Base-by-base conservation (phyloP, 2,113 vertebrate genomes). In the Forbesichthys papilliferus region DNA sequence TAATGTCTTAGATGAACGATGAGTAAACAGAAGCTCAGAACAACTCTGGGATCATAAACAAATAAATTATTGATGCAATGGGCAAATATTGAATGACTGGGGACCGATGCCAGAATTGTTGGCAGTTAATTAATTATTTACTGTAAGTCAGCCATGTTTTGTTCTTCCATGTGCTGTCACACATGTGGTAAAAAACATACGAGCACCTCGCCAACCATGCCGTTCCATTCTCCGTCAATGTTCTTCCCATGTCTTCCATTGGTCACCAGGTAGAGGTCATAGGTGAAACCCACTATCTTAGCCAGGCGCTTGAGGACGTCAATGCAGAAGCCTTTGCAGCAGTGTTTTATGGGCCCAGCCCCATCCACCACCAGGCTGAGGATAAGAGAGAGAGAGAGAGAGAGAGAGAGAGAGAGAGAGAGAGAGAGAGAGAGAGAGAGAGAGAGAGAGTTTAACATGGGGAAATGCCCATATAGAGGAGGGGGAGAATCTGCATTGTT, bases 271-370 rank as follows among this genome's bases (percentile, higher is more conserved):
- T 98, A 97, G 10, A 98, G 95, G 87, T 98, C 96, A 7, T 97
- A 98, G 90, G 95, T 96, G 93, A 98, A 98, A 78, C 95, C 95
- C 20, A 98, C 93, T 20, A 94, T 94, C 36, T 96, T 95, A 0
- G 96, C 94, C 88, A 98, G 84, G 3, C 95, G 92, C 89, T 98
- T 98, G 48, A 98, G 94, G 62, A 98, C 95, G 75, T 98, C 96
- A 48, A 98, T 98, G 93, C 96, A 98, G 90, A 98, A 98, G 0
- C 96, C 96, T 82, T 98, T 98, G 84, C 96, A 98, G 89, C 96
- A 98, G 57, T 95, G 94, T 89, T 97, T 97, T 87, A 95, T 94
- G 0, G 93, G 93, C 18, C 89, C 89, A 0, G 90, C 69, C 11
- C 90, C 88, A 1, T 96, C 95, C 69, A 93, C 85, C 53, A 91